phyloP scores from a whole-genome alignment of 2,888 invertebrate species.

The Acleris emargana region DNA sequence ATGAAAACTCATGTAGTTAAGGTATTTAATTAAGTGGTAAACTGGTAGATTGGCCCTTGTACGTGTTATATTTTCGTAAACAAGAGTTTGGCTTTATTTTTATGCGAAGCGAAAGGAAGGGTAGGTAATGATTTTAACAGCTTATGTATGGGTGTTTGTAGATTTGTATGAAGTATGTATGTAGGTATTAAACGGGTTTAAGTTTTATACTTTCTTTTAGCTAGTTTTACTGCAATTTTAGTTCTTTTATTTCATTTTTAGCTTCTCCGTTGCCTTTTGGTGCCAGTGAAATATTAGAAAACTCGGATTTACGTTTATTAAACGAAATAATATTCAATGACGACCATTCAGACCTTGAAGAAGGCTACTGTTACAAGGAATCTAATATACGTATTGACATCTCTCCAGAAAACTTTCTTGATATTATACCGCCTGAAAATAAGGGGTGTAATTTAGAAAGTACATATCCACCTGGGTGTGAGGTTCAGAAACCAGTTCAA shows the following conservation, averaged over 20 bases:
- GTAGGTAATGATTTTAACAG: no score
- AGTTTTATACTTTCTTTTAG: neutral
- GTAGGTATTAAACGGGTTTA: no score
- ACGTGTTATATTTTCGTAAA: conserved; percentile 1
- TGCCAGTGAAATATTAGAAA: conserved; percentile 2
- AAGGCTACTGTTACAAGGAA: neutral
- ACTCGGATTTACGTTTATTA: neutral
- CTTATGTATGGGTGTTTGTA: no score
- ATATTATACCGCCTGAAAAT: neutral
- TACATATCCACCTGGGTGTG: neutral
- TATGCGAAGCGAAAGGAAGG: neutral
- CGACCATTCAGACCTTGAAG: neutral
- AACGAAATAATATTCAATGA: conserved; percentile 3
- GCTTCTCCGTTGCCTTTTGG: conserved; percentile 4
- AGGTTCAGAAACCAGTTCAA: no score
- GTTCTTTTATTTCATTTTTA: neutral
- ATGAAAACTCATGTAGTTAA: no score
- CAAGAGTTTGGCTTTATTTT: neutral
- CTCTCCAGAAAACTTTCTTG: neutral
- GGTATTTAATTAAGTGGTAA: no score
- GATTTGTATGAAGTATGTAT: no score
- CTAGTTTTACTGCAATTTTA: neutral
- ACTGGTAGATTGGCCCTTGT: neutral
- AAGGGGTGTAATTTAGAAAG: neutral
- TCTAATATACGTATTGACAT: neutral